Evolutionary conservation across 2,113 vertebrate species (phyloP).

Genomic region (Drymodes brunneopygia): DNA sequence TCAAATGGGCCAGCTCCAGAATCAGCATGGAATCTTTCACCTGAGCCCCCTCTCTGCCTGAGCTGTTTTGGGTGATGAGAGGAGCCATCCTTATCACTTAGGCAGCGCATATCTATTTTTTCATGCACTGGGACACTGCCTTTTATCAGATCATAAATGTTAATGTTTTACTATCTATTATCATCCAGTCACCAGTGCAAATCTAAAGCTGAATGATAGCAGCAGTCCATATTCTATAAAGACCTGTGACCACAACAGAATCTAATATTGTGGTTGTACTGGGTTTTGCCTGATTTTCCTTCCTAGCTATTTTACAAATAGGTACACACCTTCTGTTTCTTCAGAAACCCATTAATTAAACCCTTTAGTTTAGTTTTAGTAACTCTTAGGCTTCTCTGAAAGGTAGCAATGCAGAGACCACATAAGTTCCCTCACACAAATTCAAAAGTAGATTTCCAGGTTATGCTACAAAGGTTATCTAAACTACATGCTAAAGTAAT

Average conservation of each 20-base stretch:
- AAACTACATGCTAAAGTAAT: neutral
- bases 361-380: neutral
- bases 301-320: neutral
- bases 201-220: neutral
- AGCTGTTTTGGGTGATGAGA: neutral
- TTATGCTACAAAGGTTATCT: neutral
- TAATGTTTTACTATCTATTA: neutral
- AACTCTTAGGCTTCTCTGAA: neutral
- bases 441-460: neutral
- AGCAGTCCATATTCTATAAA: neutral
- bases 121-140: neutral
- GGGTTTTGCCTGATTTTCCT: neutral
- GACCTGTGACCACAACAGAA: neutral
- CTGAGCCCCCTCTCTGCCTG: rapidly evolving
- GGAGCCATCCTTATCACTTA: neutral
- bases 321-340: neutral
- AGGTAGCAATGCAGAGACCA: neutral
- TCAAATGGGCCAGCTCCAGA: neutral
- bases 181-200: neutral
- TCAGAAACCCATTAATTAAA: neutral
- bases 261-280: neutral
- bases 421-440: neutral
- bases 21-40: neutral
- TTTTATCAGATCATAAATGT: neutral
- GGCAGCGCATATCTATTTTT: neutral